Evolutionary conservation across 2,888 invertebrate species (phyloP).

Genomic region (Chymomyza fuscimana): DNA sequence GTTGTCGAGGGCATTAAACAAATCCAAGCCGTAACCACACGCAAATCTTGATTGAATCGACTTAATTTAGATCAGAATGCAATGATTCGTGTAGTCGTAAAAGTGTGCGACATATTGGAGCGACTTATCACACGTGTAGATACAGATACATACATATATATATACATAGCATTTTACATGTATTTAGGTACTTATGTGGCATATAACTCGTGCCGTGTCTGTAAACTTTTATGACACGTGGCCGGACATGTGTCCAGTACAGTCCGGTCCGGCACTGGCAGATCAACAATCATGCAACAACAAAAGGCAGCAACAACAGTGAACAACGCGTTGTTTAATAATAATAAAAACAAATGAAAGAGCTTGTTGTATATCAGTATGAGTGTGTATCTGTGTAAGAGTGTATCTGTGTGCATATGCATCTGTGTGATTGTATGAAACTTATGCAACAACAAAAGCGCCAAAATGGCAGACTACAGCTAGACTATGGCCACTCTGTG

Average conservation of each 20-base stretch:
- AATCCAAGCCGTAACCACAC: slow-evolving; percentile 57
- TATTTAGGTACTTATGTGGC: slow-evolving; percentile 26
- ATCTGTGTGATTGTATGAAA: slow-evolving; percentile 18
- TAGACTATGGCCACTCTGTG: slow-evolving; percentile 19
- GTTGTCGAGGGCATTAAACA: slow-evolving; percentile 58
- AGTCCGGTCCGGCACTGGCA: slow-evolving; percentile 32
- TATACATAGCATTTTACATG: neutral
- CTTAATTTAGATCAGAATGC: slow-evolving; percentile 69
- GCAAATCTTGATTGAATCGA: slow-evolving; percentile 72
- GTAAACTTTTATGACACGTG: slow-evolving; percentile 73
- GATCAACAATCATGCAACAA: slow-evolving; percentile 3
- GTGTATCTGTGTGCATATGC: neutral
- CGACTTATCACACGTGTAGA: slow-evolving; percentile 67
- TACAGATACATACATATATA: slow-evolving; percentile 15
- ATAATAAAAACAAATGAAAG: slow-evolving; percentile 73
- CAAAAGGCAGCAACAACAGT: slow-evolving; percentile 13
- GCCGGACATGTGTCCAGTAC: slow-evolving; percentile 30
- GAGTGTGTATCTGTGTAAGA: slow-evolving; percentile 20
- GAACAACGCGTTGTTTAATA: slow-evolving; percentile 68
- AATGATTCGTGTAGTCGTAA: slow-evolving; percentile 71
- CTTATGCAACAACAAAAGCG: slow-evolving; percentile 10
- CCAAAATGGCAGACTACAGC: slow-evolving; percentile 21
- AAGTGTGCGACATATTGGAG: slow-evolving; percentile 70
- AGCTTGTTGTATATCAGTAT: slow-evolving; percentile 60
- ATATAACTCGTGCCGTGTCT: slow-evolving; percentile 61